These are phyloP conservation scores for Hecatera dysodea DNA, from an alignment of 2,888 invertebrate species.

Conservation along the genomic window DNA sequence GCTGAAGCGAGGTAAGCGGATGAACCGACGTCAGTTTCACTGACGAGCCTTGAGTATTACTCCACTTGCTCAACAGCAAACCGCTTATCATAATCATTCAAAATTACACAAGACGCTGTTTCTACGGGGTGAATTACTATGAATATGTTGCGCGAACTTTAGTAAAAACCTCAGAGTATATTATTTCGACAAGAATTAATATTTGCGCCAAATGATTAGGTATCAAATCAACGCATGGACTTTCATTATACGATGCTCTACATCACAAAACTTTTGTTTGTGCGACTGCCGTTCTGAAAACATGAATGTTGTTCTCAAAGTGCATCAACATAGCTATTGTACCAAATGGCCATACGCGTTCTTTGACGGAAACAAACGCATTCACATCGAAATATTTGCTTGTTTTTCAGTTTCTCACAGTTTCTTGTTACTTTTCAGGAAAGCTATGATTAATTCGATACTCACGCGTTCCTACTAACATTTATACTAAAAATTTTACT, in stretches of 20 bases:
- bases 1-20: slow-evolving; percentile 80
- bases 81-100: slow-evolving; percentile 57
- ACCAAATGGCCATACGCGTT: slow-evolving; percentile 76
- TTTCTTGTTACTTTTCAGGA: slow-evolving; percentile 64
- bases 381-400: slow-evolving; percentile 82
- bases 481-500: slow-evolving; percentile 6
- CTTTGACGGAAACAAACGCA: slow-evolving; percentile 81
- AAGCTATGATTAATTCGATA: slow-evolving; percentile 47
- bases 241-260: slow-evolving; percentile 54
- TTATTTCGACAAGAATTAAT: not conserved
- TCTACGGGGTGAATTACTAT: slow-evolving; percentile 45
- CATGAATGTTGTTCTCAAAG: slow-evolving; percentile 81
- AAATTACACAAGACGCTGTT: slow-evolving; percentile 42
- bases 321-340: slow-evolving; percentile 86
- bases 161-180: slow-evolving; percentile 3
- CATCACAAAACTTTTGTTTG: slow-evolving; percentile 72
- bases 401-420: slow-evolving; percentile 76
- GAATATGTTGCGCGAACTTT: slow-evolving; percentile 19
- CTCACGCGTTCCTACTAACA: slow-evolving; percentile 4
- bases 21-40: slow-evolving; percentile 81
- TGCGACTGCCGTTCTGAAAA: slow-evolving; percentile 81
- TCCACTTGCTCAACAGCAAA: slow-evolving; percentile 74
- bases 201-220: slow-evolving; percentile 8
- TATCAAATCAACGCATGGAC: slow-evolving; percentile 35
- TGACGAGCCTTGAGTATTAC: slow-evolving; percentile 79